A percentile compares a stretch with the other conserved stretches of the same genome.
Evolutionary conservation across 2,888 invertebrate genomes (phyloP).

Genomic region (Caenorhabditis sulstoni): DNA sequence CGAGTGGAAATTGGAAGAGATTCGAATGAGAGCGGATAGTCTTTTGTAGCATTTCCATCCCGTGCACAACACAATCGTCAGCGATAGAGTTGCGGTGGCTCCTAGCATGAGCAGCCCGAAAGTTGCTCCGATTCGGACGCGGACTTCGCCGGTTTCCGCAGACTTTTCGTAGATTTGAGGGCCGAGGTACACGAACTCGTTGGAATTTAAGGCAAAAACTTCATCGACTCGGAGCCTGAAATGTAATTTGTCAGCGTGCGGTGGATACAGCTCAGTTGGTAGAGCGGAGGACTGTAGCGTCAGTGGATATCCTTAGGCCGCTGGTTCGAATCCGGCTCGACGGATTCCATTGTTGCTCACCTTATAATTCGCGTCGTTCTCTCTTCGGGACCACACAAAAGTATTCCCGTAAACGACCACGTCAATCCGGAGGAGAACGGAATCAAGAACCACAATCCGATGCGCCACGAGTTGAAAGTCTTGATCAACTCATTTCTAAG

Average conservation of each 20-base stretch:
- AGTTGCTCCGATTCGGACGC: too few relatives aligned
- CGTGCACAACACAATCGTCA: not conserved
- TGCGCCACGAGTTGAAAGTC: slow-evolving; percentile 4
- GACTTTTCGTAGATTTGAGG: slow-evolving; percentile 13
- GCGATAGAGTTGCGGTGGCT: not conserved
- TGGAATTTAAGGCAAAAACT: not conserved
- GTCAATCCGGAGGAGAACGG: too few relatives aligned
- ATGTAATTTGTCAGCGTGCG: slow-evolving; percentile 22
- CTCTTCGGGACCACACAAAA: too few relatives aligned
- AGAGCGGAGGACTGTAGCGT: slow-evolving; percentile 71
- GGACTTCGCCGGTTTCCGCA: not conserved
- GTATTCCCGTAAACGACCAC: too few relatives aligned
- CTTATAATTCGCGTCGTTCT: too few relatives aligned
- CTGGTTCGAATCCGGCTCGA: slow-evolving; percentile 73
- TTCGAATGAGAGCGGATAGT: not conserved
- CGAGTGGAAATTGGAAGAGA: not conserved
- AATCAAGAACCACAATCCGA: too few relatives aligned
- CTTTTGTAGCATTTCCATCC: slow-evolving; percentile 19
- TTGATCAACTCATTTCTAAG: slow-evolving; percentile 9
- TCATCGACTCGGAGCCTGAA: too few relatives aligned
- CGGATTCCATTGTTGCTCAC: slow-evolving; percentile 51
- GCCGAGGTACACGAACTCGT: slow-evolving; percentile 12
- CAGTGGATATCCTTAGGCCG: slow-evolving; percentile 68
- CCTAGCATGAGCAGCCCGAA: not conserved
- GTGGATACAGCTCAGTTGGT: slow-evolving; percentile 72